Conservation (phyloP, 2,888 invertebrate genomes). For the Shargacucullia verbasci region DNA sequence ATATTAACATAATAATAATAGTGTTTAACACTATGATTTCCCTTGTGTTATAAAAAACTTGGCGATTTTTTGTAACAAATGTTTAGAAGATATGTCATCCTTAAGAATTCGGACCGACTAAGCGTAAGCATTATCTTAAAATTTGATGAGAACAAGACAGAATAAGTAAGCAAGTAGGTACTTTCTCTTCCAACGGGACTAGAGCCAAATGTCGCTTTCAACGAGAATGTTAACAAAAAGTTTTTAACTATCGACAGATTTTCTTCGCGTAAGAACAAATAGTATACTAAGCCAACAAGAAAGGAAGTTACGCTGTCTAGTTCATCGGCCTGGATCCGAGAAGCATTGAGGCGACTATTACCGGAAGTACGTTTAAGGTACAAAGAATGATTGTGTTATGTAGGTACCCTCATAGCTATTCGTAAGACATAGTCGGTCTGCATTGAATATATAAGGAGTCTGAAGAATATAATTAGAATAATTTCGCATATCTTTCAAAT, state of each 20-base stretch:
- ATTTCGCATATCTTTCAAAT: no score
- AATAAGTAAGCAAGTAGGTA: constrained; percentile 33
- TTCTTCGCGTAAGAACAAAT: constrained; percentile 36
- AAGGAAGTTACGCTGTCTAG: constrained; percentile 80
- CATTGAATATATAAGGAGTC: constrained; percentile 13
- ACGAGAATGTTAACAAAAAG: constrained; percentile 38
- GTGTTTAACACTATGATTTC: no score
- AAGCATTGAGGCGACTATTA: constrained; percentile 69
- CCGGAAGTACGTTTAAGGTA: constrained; percentile 74
- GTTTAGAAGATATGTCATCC: no score
- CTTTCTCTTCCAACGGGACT: constrained; percentile 50
- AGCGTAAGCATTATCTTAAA: constrained; percentile 5
- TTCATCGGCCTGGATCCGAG: constrained; percentile 81
- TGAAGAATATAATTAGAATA: neutral
- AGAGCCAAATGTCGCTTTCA: constrained; percentile 47
- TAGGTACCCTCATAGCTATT: constrained; percentile 48
- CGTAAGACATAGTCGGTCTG: constrained; percentile 19
- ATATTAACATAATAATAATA: no score
- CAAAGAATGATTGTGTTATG: constrained; percentile 52
- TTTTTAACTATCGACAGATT: constrained; percentile 30
- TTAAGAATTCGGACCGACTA: no score
- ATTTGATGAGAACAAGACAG: constrained; percentile 11
- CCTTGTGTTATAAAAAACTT: no score
- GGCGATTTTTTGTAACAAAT: no score
- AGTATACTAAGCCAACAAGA: constrained; percentile 55